Base-by-base conservation (phyloP, 1,140 invertebrate species). In the Ceratina australensis region DNA sequence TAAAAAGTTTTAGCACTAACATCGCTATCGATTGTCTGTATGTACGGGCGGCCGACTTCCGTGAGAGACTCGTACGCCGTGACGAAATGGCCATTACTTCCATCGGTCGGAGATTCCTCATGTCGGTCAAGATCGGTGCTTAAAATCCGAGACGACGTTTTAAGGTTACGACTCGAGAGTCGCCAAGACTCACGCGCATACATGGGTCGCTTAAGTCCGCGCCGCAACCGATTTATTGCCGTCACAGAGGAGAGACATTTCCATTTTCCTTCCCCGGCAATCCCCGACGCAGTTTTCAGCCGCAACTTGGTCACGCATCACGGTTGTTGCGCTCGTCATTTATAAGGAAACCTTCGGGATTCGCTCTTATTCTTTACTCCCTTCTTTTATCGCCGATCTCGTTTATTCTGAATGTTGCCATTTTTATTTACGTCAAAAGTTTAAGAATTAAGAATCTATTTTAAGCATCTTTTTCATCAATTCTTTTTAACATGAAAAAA, bases 131-230 rank as follows among this genome's bases (percentile, higher is more conserved):
- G 61, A 66, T 42, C 33, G 72, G 18, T 57, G 18, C 61, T 74
- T 74, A 73, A 74, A 74, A 56, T n/a, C 52, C 15, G 61, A 42
- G 26, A 42, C 13, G 22, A 20, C 33, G 42, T 47, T 66, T 65
- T 74, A 73, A 54, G 61, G 72, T 73, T 73, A 73, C 72, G 60
- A 64, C 60, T 54, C 0, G 49, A 64, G 60, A 42, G 50, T 63
- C 42, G 61, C 16, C 49, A 50, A 54, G 28, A 66, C 52, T 18
- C 16, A n/a, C 52, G 5, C 50, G 28, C 33, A 42, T 42, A 42
- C 33, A 42, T 10, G 33, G 28, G 33, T 10, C 33, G 33, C 33
- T 42, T 47, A 26, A 66, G 49, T 59, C 8, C 18, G 22, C 49
- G 28, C 8, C 15, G 12, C 28, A 52, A 10, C 60, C 47, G 26